Base-by-base conservation (phyloP, 1,140 invertebrate species). In the Lasioglossum baleicum region DNA sequence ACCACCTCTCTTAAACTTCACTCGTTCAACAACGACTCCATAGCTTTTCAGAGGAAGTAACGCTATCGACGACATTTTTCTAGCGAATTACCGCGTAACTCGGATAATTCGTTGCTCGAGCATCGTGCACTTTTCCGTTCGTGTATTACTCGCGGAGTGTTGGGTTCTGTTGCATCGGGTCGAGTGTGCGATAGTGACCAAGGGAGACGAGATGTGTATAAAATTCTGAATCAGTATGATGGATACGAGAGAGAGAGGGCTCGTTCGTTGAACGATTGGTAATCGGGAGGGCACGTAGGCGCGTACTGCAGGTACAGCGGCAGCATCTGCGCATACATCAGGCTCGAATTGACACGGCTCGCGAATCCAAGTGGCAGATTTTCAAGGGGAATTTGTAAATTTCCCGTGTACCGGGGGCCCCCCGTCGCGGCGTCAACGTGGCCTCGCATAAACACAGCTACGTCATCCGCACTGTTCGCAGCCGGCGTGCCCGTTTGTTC, bases 371-470 rank as follows among this genome's bases (percentile, higher is more conserved):
- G 75, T 72, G 85, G 74, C 86, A 87, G 89, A 88, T 89, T 87
- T 88, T 88, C 85, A 82, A 75, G 78, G 80, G 74, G 84, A 90
- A 91, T 90, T 88, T 89, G 89, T 90, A 88, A 90, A 88, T 89
- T 89, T 86, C 83, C 87, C 81, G 81, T 89, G 85, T 86, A 82
- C 84, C 82, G 58, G 73, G 66, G 13, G 51, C 15, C 15, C 51
- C 51, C 51, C 13, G 51, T 44, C 51, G 11, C 70, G 51, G 58
- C 65, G 53, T 84, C 86, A 75, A 72, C 81, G 75, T 69, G 80
- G 77, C 71, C 73, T 76, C 82, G 83, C 83, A 89, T 89, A 90
- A 89, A 90, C 90, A 87, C 87, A 1, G 73, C 66, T 81, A 88
- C 84, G 86, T 86, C 87, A 88, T 89, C 81, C 87, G 78, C 87